phyloP scores from a whole-genome alignment of 1,140 invertebrate species.

The Tetragonula clypearis region DNA sequence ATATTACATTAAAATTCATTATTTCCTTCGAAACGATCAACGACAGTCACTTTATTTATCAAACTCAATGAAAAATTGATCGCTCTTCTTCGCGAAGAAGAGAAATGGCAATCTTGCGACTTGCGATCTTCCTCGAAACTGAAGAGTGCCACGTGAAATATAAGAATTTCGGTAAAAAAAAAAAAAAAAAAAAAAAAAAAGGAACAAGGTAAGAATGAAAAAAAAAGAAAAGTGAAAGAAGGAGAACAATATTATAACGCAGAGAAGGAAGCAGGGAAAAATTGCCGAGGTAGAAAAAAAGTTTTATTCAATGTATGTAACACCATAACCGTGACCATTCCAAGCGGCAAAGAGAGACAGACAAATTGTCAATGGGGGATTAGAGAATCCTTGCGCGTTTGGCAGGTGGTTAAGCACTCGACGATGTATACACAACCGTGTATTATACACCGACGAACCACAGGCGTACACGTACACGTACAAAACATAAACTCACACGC shows the following conservation, averaged over 20 bases:
- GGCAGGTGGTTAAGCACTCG: conserved; percentile 66
- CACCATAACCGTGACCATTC: neutral
- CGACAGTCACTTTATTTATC: neutral
- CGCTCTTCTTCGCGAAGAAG: too few species aligned
- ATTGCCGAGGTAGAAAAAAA: neutral
- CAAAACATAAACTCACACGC: neutral
- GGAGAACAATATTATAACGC: neutral
- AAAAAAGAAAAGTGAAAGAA: neutral
- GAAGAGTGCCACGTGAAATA: neutral
- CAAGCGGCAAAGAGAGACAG: conserved; percentile 31
- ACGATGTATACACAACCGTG: conserved; percentile 18
- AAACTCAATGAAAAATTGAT: neutral
- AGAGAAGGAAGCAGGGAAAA: neutral
- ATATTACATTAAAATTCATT: neutral
- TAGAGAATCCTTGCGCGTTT: conserved; percentile 58
- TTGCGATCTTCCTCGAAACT: too few species aligned
- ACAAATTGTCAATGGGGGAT: conserved; percentile 56
- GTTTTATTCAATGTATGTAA: neutral
- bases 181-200: neutral
- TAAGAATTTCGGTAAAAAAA: neutral
- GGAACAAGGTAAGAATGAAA: too few species aligned
- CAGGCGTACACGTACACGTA: neutral
- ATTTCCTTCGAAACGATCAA: neutral
- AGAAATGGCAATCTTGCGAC: neutral
- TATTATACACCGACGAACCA: neutral